A percentile compares a stretch with the other conserved stretches of the same genome.
These are phyloP conservation scores for Teinopalpus imperialis DNA, from an alignment of 2,888 invertebrate genomes.

Conservation along the genomic window DNA sequence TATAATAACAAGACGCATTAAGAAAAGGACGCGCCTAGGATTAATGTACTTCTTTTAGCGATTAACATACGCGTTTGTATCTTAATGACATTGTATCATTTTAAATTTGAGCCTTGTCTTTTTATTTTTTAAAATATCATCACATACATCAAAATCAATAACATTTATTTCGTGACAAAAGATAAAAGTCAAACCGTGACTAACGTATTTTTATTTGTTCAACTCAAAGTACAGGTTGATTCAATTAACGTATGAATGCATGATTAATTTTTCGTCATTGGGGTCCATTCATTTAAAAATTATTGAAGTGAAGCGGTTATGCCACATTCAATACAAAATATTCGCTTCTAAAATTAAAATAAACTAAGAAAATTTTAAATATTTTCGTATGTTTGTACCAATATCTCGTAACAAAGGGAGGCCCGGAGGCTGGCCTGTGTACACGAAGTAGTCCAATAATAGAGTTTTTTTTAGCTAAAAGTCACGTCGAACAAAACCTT, in stretches of 20 bases:
- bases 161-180: no score
- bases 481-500: constrained; percentile 11
- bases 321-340: constrained; percentile 7
- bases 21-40: no score
- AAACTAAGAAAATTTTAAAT: constrained; percentile 8
- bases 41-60: no score
- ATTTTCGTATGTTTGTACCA: constrained; percentile 2
- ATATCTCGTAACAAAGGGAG: constrained; percentile 8
- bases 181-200: no score
- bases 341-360: constrained; percentile 1
- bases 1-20: no score
- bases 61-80: no score
- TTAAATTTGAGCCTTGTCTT: no score
- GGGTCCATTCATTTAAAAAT: not conserved
- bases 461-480: constrained; percentile 16
- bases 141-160: no score
- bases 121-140: no score
- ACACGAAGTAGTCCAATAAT: constrained; percentile 6
- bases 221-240: not conserved
- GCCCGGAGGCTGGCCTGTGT: constrained; percentile 1
- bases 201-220: not conserved
- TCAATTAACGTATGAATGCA: not conserved
- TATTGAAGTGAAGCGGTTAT: constrained; percentile 16
- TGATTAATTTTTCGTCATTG: constrained; percentile 2
- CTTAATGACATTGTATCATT: no score